Evolutionary conservation across 2,888 invertebrate species (phyloP), one percentile per base, ranked within the genome.

Genomic region (Diploptera punctata): DNA sequence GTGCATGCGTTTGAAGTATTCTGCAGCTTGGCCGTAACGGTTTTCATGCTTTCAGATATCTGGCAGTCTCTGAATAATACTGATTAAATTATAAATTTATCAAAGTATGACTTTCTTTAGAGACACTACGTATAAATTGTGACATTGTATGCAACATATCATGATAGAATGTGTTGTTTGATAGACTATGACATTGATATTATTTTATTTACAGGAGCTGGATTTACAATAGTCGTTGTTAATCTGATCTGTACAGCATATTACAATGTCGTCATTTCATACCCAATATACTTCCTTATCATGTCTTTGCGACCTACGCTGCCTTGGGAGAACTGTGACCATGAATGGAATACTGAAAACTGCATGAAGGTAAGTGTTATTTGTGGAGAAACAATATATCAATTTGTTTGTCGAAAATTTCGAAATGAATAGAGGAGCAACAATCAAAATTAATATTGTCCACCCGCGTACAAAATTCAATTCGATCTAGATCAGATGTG

Each of bases 231-330:
- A 33, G 86, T 94, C 2, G 83, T 95, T 68, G 88, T 95, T 76
- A 95, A 96, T 77, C 84, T 93, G 70, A 91, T 95, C 83, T 90
- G 93, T 71, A 91, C 92, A 70, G 88, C 89, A 76, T 97, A 95
- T 83, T 97, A 95, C 83, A 92, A 94, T 72, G 90, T 94, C 0
- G 90, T 97, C 57, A 89, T 95, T 80, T 88, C 95, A 0, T 96
- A 95, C 87, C 94, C 95, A 0, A 80, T 96, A 57, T 87, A 93
- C 76, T 97, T 94, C 83, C 85, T 96, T 43, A 88, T 88, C 77
- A 90, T 91, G 81, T 91, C 92, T 18, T 87, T 93, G 76, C 85
- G 83, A 70, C 81, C 84, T 26, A 86, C 86, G 61, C 83, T 95
- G 60, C 94, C 95, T 9, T 95, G 95, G 95, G 85, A 89, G 62